A percentile compares a stretch with the other conserved stretches of the same genome.
Evolutionary conservation across 1,140 invertebrate species (phyloP).

Genomic region (Drosophila pruinosa): DNA sequence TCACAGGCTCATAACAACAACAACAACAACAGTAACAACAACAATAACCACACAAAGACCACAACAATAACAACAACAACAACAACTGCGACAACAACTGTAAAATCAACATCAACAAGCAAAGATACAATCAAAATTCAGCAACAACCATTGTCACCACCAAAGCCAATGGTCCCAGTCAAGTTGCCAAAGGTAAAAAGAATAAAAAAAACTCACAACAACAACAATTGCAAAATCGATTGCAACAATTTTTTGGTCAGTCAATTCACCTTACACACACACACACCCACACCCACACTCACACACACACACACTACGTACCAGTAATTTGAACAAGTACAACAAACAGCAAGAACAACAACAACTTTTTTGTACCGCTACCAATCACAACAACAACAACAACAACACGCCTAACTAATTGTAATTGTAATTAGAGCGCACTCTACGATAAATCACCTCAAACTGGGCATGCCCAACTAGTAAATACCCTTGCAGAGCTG

Average conservation of each 20-base stretch:
- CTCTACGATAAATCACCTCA: not conserved
- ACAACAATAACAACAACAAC: constrained; percentile 43
- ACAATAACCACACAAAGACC: constrained; percentile 61
- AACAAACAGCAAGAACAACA: constrained; percentile 1
- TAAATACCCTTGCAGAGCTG: not conserved
- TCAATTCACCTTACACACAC: constrained; percentile 20
- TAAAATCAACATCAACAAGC: constrained; percentile 50
- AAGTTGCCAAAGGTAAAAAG: constrained; percentile 81
- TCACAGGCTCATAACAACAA: constrained; percentile 62
- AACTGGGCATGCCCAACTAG: not conserved
- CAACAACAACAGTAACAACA: constrained; percentile 33
- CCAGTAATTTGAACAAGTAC: not conserved
- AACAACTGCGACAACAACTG: constrained; percentile 39
- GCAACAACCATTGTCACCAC: constrained; percentile 82
- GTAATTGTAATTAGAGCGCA: not conserved
- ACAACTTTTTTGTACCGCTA: constrained; percentile 7
- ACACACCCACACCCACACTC: not conserved
- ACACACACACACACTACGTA: not conserved
- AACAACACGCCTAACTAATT: not conserved
- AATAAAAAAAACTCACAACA: constrained; percentile 36
- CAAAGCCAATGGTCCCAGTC: constrained; percentile 80
- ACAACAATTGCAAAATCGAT: constrained; percentile 12
- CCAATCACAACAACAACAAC: not conserved
- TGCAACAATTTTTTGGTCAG: constrained; percentile 26
- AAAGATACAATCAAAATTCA: constrained; percentile 76